Evolutionary conservation across 2,797 vertebrate genomes (phyloP).

Genomic region (Gallinago nigripennis): DNA sequence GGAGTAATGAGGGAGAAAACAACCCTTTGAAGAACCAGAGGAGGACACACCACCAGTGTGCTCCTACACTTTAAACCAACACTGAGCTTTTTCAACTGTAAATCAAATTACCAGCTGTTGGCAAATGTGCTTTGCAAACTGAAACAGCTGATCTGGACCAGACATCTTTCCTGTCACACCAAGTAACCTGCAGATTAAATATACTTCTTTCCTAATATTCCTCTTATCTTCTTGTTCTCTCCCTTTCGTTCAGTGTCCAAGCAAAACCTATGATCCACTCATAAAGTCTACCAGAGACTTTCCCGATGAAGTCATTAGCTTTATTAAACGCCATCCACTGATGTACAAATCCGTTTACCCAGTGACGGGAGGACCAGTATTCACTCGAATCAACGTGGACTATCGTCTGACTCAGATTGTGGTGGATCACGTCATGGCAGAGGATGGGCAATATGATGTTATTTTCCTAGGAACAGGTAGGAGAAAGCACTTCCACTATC

Average conservation of each 20-base stretch:
- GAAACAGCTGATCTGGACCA: background rate
- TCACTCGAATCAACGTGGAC: slow-evolving; percentile 89
- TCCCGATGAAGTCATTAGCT: slow-evolving; percentile 94
- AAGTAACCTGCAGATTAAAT: background rate
- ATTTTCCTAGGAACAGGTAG: slow-evolving; percentile 97
- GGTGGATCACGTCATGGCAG: slow-evolving; percentile 93
- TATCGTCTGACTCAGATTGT: slow-evolving; percentile 92
- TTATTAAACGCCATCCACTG: slow-evolving; percentile 90
- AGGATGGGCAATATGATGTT: slow-evolving; percentile 95
- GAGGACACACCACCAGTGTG: background rate
- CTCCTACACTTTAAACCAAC: background rate
- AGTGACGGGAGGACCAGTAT: slow-evolving; percentile 84
- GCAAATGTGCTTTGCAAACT: background rate
- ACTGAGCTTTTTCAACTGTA: background rate
- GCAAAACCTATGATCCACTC: slow-evolving; percentile 91
- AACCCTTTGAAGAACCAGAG: background rate
- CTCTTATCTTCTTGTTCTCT: background rate
- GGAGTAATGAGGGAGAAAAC: background rate
- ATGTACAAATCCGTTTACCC: slow-evolving; percentile 90
- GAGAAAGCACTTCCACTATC: background rate
- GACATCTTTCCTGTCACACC: background rate
- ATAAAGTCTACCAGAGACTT: slow-evolving; percentile 97
- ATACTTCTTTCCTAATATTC: background rate
- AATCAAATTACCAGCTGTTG: background rate
- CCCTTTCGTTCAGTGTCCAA: slow-evolving; percentile 86